Evolutionary conservation across 1,140 invertebrate species (phyloP), one percentile per base, ranked within the genome.

Genomic region (Patella vulgata): DNA sequence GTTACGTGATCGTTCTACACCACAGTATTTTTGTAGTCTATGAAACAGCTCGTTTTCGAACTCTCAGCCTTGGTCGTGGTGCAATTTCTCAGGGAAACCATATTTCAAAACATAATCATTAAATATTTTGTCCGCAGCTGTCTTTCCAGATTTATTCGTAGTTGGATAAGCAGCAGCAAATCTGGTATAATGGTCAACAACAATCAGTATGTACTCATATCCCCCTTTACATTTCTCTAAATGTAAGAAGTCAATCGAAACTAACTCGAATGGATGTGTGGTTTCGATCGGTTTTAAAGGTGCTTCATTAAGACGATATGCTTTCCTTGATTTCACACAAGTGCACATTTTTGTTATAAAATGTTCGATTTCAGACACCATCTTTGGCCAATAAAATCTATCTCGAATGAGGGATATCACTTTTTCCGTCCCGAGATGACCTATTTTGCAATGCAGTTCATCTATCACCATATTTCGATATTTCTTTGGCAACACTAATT

Each of bases 161-260:
- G 65, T 65, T 0, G 56, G 46, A 31, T 62, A 67, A 14, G 59
- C 61, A 55, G 75, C 67, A 5, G 65, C 66, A 42, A 60, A 71
- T 42, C 59, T 17, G 27, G 66, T 63, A 44, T 57, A 74, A 48
- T 74, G 66, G 40, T 73, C 65, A 0, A 68, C 59, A 9, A 77
- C 48, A 0, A 78, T 74, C 3, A 82, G 46, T 9, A 81, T 69
- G 39, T 71, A 56, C 53, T 71, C 55, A 21, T 53, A 63, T 8
- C 57, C 66, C 71, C 68, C n/a, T 61, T 64, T 12, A n/a, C n/a
- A 47, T 12, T 30, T 39, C 46, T 70, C 68, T 25, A 71, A 42
- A 40, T 60, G 46, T 8, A 73, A 27, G 44, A 65, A 68, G 28
- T 68, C 61, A 39, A 64, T n/a, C n/a, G n/a, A n/a, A n/a, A n/a